These are phyloP conservation scores for Rhopalosiphum maidis DNA, from an alignment of 1,140 invertebrate species.

Conservation along the genomic window DNA sequence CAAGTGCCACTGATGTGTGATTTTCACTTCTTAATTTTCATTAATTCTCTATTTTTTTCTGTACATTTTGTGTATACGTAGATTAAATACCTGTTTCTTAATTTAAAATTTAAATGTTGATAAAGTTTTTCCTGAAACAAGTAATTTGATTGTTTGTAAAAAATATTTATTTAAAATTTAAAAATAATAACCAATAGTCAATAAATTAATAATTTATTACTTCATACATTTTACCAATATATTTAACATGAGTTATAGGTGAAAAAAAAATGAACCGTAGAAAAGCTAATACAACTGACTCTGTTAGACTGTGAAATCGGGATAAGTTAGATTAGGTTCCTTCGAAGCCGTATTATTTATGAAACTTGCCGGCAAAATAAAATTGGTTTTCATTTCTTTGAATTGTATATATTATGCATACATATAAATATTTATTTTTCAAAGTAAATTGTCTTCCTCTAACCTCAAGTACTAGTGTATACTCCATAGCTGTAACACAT, in stretches of 20 bases:
- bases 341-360: constrained; percentile 12
- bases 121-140: background rate
- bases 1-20: too few relatives aligned
- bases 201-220: background rate
- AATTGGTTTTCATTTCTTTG: constrained; percentile 39
- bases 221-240: constrained; percentile 1
- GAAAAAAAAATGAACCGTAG: background rate
- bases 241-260: background rate
- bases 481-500: too few relatives aligned
- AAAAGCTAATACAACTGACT: constrained; percentile 22
- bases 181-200: background rate
- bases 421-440: background rate
- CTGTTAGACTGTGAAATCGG: constrained; percentile 49
- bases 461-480: background rate
- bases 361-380: constrained; percentile 35
- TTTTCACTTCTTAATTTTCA: too few relatives aligned
- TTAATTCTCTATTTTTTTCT: background rate
- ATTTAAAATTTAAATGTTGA: background rate
- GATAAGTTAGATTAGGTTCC: constrained; percentile 43
- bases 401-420: background rate
- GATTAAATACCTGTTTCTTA: background rate
- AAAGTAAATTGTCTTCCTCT: too few relatives aligned
- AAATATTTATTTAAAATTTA: background rate
- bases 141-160: background rate
- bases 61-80: background rate